Percentiles rank a stretch among this genome's conserved stretches.
Conservation (phyloP, 2,888 invertebrate genomes). For the Electrophaes corylata region DNA sequence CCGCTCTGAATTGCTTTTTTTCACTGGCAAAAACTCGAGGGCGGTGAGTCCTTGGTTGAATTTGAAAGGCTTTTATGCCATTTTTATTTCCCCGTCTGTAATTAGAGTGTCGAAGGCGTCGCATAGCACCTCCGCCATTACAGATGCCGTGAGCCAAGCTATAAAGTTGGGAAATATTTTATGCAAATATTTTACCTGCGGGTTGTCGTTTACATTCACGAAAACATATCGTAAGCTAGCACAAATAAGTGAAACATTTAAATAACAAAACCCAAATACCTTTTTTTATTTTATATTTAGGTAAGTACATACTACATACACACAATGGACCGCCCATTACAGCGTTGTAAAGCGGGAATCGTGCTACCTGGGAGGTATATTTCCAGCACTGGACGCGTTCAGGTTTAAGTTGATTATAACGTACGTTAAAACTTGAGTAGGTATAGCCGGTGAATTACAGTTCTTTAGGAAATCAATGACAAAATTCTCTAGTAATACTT, state of each 20-base stretch:
- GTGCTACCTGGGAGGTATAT: too few relatives aligned
- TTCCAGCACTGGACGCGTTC: too few relatives aligned
- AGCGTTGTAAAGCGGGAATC: too few relatives aligned
- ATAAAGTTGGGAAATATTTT: conserved; percentile 66
- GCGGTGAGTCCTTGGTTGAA: conserved; percentile 47
- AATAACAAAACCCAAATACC: background rate
- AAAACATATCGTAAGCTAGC: conserved; percentile 26
- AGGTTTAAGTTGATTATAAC: too few relatives aligned
- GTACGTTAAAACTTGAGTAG: too few relatives aligned
- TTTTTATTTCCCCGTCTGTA: conserved; percentile 66
- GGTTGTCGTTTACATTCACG: conserved; percentile 31
- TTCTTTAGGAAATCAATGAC: background rate
- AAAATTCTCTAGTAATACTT: background rate
- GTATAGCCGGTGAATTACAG: too few relatives aligned
- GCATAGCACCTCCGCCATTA: conserved; percentile 74
- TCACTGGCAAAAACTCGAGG: conserved; percentile 34
- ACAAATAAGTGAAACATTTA: conserved; percentile 10
- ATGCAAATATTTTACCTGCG: conserved; percentile 60
- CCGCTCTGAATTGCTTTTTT: conserved; percentile 35
- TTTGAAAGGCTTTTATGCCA: conserved; percentile 60
- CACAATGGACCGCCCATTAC: too few relatives aligned
- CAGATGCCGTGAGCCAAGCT: conserved; percentile 73
- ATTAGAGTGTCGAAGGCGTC: conserved; percentile 75
- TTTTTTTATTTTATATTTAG: background rate
- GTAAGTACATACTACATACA: too few relatives aligned